Base-by-base conservation (phyloP, 2,888 invertebrate species). In the Torymus tubicola region DNA sequence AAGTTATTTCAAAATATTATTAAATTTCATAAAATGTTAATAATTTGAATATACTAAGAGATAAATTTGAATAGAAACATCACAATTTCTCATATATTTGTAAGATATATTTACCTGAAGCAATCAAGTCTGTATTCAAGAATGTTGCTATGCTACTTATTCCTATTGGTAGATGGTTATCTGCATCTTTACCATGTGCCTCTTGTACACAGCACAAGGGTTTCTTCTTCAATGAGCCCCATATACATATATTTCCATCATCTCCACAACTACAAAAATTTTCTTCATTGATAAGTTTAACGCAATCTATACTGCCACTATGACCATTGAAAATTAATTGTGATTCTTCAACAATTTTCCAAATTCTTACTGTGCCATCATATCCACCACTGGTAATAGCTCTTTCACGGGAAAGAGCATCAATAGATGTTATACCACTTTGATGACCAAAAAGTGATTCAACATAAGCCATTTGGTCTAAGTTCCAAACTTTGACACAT, bases 341-440 rank as follows among this genome's bases (percentile, higher is more conserved):
- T 18, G 98, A 98, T 90, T 99, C 99, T 91, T 99, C 99, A 0
- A 96, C 94, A 78, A 99, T 96, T 91, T 99, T 99, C 99, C 99
- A 99, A 85, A 99, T 94, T 85, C 99, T 93, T 18, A 98, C 91
- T 1, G 96, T 94, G 60, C 94, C 93, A 88, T 99, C 99, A 82
- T 95, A 93, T 3, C 98, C 98, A 16, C 99, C 99, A 18, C 96
- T 94, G 0, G 98, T 96, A 13, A 99, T 93, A 4, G 96, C 96
- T 84, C 98, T 92, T 88, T 99, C 98, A 85, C 96, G 93, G 52
- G 94, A 93, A 79, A 99, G 91, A 12, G 97, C 95, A 92, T 99
- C 99, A 83, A 99, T 96, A 11, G 95, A 94, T 4, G 96, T 96
- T 11, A 99, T 94, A 2, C 93, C 92, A 86, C 95, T 95, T 90